Conservation (phyloP, 2,888 invertebrate species). For the Drosophila koepferae region DNA sequence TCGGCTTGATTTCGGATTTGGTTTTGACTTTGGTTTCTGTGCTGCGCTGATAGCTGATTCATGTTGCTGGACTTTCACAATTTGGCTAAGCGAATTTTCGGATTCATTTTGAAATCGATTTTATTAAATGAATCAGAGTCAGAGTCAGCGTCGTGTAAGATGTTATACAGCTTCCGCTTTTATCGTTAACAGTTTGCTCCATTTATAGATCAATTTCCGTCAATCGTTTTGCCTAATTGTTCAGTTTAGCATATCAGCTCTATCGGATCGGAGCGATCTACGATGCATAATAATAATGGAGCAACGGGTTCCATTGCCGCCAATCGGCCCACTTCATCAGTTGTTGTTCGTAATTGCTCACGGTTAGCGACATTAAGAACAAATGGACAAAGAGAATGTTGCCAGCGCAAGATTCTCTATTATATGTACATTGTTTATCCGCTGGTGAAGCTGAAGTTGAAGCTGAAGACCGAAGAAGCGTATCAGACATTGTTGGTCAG, state of each 20-base stretch:
- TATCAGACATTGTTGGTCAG: slow-evolving; percentile 37
- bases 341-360: slow-evolving; percentile 71
- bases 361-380: slow-evolving; percentile 71
- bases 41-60: slow-evolving; percentile 28
- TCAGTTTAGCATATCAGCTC: slow-evolving; percentile 28
- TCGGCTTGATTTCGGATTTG: neutral
- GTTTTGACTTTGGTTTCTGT: slow-evolving; percentile 17
- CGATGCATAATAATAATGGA: slow-evolving; percentile 34
- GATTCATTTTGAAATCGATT: slow-evolving; percentile 1
- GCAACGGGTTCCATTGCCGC: slow-evolving; percentile 51
- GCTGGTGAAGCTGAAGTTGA: neutral
- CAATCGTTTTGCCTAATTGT: slow-evolving; percentile 29
- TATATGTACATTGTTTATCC: neutral
- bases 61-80: slow-evolving; percentile 51
- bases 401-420: neutral
- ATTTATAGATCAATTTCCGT: slow-evolving; percentile 64
- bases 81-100: slow-evolving; percentile 22
- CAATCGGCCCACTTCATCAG: slow-evolving; percentile 79
- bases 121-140: slow-evolving; percentile 45
- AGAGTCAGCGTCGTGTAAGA: slow-evolving; percentile 44
- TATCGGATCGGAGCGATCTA: slow-evolving; percentile 20
- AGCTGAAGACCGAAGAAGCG: neutral
- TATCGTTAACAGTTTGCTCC: slow-evolving; percentile 49
- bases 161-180: slow-evolving; percentile 31
- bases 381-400: slow-evolving; percentile 29